These are phyloP conservation scores for Drosophila phalerata DNA, from an alignment of 2,888 invertebrate species.

Conservation along the genomic window DNA sequence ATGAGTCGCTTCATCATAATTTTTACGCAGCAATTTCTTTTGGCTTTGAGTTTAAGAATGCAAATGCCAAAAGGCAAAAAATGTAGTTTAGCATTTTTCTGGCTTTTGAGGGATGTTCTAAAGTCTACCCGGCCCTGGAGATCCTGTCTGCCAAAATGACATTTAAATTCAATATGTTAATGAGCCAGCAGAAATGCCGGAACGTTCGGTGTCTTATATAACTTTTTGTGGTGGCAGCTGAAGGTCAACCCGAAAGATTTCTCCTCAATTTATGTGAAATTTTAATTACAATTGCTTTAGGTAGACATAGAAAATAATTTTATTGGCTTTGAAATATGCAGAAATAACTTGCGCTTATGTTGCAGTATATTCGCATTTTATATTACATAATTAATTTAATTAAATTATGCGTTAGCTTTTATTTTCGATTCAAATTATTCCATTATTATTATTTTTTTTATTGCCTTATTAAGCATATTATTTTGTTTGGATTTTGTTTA, in stretches of 20 bases:
- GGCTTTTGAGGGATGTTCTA: conserved; percentile 65
- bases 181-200: conserved; percentile 49
- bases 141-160: conserved; percentile 54
- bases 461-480: conserved; percentile 38
- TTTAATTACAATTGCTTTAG: neutral
- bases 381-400: conserved; percentile 18
- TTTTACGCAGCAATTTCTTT: conserved; percentile 66
- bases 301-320: neutral
- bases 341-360: neutral
- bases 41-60: conserved; percentile 47
- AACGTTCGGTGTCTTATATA: conserved; percentile 62
- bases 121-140: conserved; percentile 3
- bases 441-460: conserved; percentile 30
- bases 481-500: conserved; percentile 2
- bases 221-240: conserved; percentile 20
- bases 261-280: neutral
- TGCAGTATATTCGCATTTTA: neutral
- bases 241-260: conserved; percentile 36
- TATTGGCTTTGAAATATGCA: neutral
- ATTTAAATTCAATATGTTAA: conserved; percentile 79
- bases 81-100: conserved; percentile 74
- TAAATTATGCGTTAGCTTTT: conserved; percentile 7
- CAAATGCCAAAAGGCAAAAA: conserved; percentile 64
- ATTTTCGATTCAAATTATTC: conserved; percentile 39
- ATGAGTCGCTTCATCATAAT: conserved; percentile 64